Evolutionary conservation across 1,140 invertebrate genomes (phyloP).

Genomic region (Bombus soroeensis): DNA sequence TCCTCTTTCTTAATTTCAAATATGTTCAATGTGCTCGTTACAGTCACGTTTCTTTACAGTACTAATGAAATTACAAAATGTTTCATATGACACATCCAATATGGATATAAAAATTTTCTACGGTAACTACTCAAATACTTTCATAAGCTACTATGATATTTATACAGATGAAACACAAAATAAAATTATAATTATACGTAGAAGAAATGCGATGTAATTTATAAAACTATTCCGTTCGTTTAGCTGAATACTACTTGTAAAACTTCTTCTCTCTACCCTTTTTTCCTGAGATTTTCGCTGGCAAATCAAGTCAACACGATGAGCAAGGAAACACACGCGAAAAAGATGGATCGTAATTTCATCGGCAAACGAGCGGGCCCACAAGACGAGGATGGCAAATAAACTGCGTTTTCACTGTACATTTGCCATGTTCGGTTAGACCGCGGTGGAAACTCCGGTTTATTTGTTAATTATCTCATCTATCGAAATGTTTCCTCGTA

Average conservation of each 20-base stretch:
- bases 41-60: too few species aligned
- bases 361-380: constrained; percentile 12
- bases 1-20: too few species aligned
- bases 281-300: background rate
- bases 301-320: background rate
- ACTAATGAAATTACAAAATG: too few species aligned
- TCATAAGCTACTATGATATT: too few species aligned
- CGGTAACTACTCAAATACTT: too few species aligned
- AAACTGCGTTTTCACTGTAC: constrained; percentile 41
- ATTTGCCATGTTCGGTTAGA: constrained; percentile 8
- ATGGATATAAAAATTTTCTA: too few species aligned
- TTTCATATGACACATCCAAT: too few species aligned
- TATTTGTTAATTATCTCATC: constrained; percentile 57
- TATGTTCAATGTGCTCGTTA: too few species aligned
- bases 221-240: background rate
- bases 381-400: constrained; percentile 29
- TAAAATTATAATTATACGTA: background rate
- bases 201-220: background rate
- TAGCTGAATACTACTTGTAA: too few species aligned
- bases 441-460: constrained; percentile 7
- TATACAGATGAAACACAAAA: background rate
- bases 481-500: constrained; percentile 38
- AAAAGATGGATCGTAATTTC: background rate
- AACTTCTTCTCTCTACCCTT: background rate
- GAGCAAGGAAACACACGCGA: background rate